Evolutionary conservation across 2,113 vertebrate genomes (phyloP).

Genomic region (Alouatta palliata): DNA sequence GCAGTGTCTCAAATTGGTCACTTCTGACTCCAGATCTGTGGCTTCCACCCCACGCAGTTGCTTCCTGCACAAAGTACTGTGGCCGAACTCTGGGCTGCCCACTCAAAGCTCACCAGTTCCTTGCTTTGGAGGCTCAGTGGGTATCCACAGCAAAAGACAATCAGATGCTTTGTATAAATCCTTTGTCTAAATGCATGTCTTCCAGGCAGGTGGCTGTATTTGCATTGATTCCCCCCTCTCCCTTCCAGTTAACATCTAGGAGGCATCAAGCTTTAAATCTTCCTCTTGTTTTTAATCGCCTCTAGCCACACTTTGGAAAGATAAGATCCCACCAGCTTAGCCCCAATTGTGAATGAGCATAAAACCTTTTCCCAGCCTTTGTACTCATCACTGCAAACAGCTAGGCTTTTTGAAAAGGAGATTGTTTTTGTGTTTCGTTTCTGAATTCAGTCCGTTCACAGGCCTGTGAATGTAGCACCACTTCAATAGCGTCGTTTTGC

Average conservation of each 20-base stretch:
- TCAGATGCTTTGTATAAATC: constrained; percentile 46
- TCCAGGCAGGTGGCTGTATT: constrained; percentile 49
- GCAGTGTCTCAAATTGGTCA: background rate
- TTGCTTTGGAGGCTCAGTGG: background rate
- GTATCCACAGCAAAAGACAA: constrained; percentile 24
- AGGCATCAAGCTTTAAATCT: constrained; percentile 62
- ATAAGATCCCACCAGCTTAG: background rate
- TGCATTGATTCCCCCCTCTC: background rate
- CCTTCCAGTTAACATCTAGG: background rate
- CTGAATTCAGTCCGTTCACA: background rate
- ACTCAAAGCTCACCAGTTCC: background rate
- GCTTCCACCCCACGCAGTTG: too few species aligned
- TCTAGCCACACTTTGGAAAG: constrained; percentile 1
- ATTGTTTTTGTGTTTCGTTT: background rate
- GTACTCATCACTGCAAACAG: constrained; percentile 7
- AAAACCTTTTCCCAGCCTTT: background rate
- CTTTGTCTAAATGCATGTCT: constrained; percentile 32
- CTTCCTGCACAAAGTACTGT: background rate
- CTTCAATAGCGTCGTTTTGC: background rate
- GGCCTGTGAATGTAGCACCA: background rate
- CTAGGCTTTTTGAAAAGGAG: background rate
- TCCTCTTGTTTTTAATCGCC: constrained; percentile 11
- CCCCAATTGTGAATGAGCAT: background rate
- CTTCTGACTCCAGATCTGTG: background rate
- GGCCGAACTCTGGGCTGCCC: background rate